A percentile compares a stretch with the other conserved stretches of the same genome.
These are phyloP conservation scores for Exephanes ischioxanthus DNA, from an alignment of 2,888 invertebrate genomes.

Conservation along the genomic window DNA sequence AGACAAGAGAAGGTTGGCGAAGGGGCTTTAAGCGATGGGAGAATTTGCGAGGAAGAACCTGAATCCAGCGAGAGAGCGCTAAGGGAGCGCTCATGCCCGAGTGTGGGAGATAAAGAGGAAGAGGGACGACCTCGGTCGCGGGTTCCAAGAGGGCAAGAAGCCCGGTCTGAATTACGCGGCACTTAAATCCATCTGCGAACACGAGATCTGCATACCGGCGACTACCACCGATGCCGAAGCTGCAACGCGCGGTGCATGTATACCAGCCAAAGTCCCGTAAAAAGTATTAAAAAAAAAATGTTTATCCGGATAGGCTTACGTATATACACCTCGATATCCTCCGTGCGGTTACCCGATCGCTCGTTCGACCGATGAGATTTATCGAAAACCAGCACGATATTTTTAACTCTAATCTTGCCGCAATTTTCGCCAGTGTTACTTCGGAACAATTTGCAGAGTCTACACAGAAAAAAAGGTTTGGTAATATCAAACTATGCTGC, in stretches of 20 bases:
- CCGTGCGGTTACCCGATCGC: background rate
- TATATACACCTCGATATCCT: slow-evolving; percentile 15
- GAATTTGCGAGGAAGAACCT: slow-evolving; percentile 50
- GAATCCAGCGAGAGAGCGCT: slow-evolving; percentile 35
- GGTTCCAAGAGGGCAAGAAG: slow-evolving; percentile 64
- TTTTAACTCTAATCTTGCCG: background rate
- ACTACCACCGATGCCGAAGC: slow-evolving; percentile 64
- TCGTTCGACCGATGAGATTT: background rate
- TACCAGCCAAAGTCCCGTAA: slow-evolving; percentile 55
- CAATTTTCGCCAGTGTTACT: background rate
- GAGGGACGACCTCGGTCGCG: slow-evolving; percentile 66
- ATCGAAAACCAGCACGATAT: background rate
- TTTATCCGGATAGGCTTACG: slow-evolving; percentile 19
- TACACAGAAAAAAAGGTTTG: too few species aligned
- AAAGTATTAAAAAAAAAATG: slow-evolving; percentile 19
- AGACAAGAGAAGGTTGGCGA: slow-evolving; percentile 34
- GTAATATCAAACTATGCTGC: too few species aligned
- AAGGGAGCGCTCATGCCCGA: slow-evolving; percentile 48
- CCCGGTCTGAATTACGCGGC: slow-evolving; percentile 78
- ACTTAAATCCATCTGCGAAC: slow-evolving; percentile 78
- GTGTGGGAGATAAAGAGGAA: slow-evolving; percentile 61
- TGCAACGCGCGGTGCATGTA: slow-evolving; percentile 35
- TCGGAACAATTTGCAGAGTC: background rate
- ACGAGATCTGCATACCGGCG: slow-evolving; percentile 80
- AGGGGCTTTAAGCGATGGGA: slow-evolving; percentile 43